These are phyloP conservation scores for Anguilla marmorata DNA, from an alignment of 2,797 vertebrate species.

Conservation along the genomic window DNA sequence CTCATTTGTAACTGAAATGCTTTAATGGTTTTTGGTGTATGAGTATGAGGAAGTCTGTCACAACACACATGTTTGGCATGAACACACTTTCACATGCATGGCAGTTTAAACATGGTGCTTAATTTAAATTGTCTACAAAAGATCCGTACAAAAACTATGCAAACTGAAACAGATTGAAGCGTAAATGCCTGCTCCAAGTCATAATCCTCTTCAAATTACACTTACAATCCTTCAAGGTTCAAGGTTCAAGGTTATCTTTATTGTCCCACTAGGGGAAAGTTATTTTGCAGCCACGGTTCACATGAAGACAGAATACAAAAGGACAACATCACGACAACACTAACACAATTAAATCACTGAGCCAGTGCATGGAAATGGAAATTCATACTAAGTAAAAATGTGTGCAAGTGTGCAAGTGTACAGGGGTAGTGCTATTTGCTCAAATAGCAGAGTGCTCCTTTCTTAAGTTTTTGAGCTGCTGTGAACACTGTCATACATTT, in stretches of 20 bases:
- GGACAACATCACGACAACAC: no score
- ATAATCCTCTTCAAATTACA: background rate
- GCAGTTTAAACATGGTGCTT: background rate
- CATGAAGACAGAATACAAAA: no score
- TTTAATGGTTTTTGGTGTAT: background rate
- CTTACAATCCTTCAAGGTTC: background rate
- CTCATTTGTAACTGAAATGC: background rate
- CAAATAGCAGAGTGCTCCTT: background rate
- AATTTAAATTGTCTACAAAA: background rate
- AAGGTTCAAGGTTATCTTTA: no score
- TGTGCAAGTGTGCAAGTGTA: no score
- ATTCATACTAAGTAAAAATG: no score
- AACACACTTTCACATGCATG: background rate
- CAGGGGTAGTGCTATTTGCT: no score
- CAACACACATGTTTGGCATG: background rate
- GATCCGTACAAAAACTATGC: background rate
- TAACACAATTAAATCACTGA: no score
- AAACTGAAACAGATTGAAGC: background rate
- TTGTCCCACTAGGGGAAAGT: no score
- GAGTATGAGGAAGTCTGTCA: background rate
- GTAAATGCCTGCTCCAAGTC: background rate
- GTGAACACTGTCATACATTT: background rate
- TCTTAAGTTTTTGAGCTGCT: background rate
- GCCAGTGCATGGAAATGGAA: no score
- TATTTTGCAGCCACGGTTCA: no score